Conservation (phyloP, 2,113 vertebrate genomes). For the Leucopsar rothschildi region DNA sequence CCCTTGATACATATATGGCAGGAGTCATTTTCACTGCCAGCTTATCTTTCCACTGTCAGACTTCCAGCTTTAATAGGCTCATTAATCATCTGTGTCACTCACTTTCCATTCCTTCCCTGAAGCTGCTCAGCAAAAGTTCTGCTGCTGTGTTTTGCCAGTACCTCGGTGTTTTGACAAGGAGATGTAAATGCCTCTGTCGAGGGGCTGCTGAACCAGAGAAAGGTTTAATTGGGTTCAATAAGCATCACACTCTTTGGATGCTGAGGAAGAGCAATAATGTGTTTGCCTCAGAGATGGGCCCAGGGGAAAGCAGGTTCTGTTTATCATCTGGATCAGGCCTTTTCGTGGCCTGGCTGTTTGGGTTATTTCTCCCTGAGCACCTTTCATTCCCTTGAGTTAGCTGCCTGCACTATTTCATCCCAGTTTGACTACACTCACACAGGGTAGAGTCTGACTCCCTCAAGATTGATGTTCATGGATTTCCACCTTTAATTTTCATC, state of each 20-base stretch:
- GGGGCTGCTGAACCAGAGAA: neutral
- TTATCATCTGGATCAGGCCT: neutral
- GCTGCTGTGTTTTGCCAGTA: constrained; percentile 26
- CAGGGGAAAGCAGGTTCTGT: neutral
- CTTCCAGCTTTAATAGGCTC: constrained; percentile 59
- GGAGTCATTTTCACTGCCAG: constrained; percentile 57
- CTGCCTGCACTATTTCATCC: constrained; percentile 33
- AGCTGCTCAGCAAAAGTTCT: constrained; percentile 52
- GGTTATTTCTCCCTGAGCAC: neutral
- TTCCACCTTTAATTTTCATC: constrained; percentile 47
- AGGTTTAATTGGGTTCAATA: constrained; percentile 40
- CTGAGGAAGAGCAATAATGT: constrained; percentile 3
- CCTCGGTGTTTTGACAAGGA: constrained; percentile 28
- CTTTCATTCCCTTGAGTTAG: constrained; percentile 3
- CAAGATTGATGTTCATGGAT: constrained; percentile 24
- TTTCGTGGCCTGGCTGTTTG: neutral
- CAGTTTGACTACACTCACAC: neutral
- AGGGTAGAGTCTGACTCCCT: neutral
- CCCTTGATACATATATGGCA: constrained; percentile 35
- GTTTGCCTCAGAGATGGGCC: neutral
- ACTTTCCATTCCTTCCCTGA: constrained; percentile 42
- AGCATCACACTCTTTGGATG: neutral
- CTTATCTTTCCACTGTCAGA: constrained; percentile 63
- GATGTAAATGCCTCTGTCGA: constrained; percentile 33
- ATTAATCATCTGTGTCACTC: constrained; percentile 65